Base-by-base conservation (phyloP, 1,140 invertebrate species). In the Pemphigus obesinymphae region DNA sequence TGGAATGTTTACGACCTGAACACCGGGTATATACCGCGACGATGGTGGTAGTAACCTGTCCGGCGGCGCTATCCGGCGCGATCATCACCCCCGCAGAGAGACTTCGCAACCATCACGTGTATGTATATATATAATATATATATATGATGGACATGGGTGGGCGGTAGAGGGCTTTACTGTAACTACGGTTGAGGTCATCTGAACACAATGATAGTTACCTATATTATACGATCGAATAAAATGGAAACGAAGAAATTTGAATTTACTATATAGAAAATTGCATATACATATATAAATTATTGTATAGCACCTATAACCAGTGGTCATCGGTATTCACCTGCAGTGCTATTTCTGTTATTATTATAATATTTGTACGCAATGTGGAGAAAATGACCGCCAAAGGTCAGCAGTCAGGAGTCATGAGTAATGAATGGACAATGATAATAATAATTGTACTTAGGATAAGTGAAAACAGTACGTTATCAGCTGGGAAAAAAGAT, bases 11-110 rank as follows among this genome's bases (percentile, higher is more conserved):
- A 80, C 50, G 76, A 80, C 34, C 15, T n/a, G n/a, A 15, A 17
- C 6, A 75, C 73, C 73, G 50, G n/a, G 50, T 53, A 40, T 11
- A 13, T 68, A 68, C 37, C n/a, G 3, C 13, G 20, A 15, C 3
- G 31, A n/a, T 20, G 20, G n/a, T 23, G n/a, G 31, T 37, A n/a
- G 37, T 26, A 45, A 80, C 55, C 55, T 61, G 76, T 40, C 23
- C 48, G 76, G 53, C 55, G 76, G 76, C 76, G 76, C 76, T 63
- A 80, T 61, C 76, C 53, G 76, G 23, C 55, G 34, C 34, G 75
- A 37, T 58, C 76, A 20, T 34, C 76, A 43, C 55, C 76, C 76
- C 76, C 76, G 76, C 55, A 45, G 48, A 37, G 31, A 45, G 43
- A 48, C 40, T 20, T 8, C 40, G 23, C 31, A n/a, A n/a, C n/a